Conservation (phyloP, 1,140 invertebrate species). For the Thalassaphorura encarpata region DNA sequence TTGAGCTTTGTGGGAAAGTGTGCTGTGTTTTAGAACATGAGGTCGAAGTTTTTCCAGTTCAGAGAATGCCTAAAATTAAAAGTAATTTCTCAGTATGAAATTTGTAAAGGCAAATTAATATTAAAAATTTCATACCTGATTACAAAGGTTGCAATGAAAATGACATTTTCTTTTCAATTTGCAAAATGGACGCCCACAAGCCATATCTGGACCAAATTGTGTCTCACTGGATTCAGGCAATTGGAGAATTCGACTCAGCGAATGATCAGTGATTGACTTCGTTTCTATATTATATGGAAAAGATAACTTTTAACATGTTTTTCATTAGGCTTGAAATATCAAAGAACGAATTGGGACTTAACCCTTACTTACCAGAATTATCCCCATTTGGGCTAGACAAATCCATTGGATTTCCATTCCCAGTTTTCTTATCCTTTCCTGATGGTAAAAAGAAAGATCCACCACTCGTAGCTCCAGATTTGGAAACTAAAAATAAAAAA, state of each 20-base stretch:
- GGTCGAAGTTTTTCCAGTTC: conserved; percentile 54
- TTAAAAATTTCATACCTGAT: conserved; percentile 47
- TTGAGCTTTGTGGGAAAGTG: conserved; percentile 32
- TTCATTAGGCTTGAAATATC: background rate
- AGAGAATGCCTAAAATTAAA: conserved; percentile 47
- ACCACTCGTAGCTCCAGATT: background rate
- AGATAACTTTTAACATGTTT: background rate
- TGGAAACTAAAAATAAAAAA: background rate
- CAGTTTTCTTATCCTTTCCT: background rate
- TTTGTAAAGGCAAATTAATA: background rate
- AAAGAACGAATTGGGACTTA: background rate
- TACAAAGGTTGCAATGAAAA: conserved; percentile 77
- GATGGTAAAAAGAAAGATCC: background rate
- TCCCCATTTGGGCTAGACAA: conserved; percentile 26
- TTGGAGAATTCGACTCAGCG: conserved; percentile 31
- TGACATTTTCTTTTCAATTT: conserved; percentile 75
- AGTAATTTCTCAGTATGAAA: background rate
- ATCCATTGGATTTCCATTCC: conserved; percentile 24
- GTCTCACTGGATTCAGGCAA: conserved; percentile 28
- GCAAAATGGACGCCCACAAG: conserved; percentile 71
- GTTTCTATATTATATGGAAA: conserved; percentile 14
- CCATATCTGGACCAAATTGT: conserved; percentile 46
- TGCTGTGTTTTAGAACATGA: conserved; percentile 59
- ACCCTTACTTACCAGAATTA: too few relatives aligned
- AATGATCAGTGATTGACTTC: conserved; percentile 31